Evolutionary conservation across 2,888 invertebrate species (phyloP).

Genomic region (Campaea margaritaria): DNA sequence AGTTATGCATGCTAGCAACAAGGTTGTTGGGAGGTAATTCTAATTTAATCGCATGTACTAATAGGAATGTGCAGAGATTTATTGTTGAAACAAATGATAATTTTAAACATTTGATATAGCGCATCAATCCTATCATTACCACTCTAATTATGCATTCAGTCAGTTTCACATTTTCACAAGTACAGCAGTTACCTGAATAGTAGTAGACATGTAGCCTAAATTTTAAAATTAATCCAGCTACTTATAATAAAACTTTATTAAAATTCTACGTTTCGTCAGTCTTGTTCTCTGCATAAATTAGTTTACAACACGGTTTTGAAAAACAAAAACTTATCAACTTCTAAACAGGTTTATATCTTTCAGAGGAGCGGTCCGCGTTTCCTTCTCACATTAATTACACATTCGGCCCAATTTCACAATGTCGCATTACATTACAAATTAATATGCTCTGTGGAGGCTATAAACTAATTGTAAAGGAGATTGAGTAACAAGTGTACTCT

Average conservation of each 20-base stretch:
- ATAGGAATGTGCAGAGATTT: conserved; percentile 1
- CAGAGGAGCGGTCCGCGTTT: conserved; percentile 26
- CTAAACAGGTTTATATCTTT: conserved; percentile 7
- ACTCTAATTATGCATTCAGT: too few relatives aligned
- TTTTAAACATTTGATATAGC: neutral
- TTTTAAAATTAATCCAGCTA: neutral
- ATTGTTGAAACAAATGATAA: conserved; percentile 4
- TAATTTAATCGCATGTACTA: conserved; percentile 11
- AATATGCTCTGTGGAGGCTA: conserved; percentile 56
- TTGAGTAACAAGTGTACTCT: conserved; percentile 68
- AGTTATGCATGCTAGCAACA: conserved; percentile 20
- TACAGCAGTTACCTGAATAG: too few relatives aligned
- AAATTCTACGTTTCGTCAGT: neutral
- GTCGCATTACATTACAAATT: conserved; percentile 50
- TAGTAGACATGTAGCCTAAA: too few relatives aligned
- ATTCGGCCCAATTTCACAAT: conserved; percentile 51
- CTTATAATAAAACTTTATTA: neutral
- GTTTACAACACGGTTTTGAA: conserved; percentile 1
- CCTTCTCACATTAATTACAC: conserved; percentile 40
- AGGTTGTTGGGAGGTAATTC: conserved; percentile 27
- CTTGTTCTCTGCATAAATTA: neutral
- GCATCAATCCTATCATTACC: too few relatives aligned
- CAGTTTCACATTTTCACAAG: too few relatives aligned
- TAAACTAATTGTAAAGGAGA: conserved; percentile 60
- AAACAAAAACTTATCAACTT: conserved; percentile 1